Evolutionary conservation across 2,113 vertebrate genomes (phyloP), one percentile per base, ranked within the genome.

Genomic region (Synchiropus splendidus): DNA sequence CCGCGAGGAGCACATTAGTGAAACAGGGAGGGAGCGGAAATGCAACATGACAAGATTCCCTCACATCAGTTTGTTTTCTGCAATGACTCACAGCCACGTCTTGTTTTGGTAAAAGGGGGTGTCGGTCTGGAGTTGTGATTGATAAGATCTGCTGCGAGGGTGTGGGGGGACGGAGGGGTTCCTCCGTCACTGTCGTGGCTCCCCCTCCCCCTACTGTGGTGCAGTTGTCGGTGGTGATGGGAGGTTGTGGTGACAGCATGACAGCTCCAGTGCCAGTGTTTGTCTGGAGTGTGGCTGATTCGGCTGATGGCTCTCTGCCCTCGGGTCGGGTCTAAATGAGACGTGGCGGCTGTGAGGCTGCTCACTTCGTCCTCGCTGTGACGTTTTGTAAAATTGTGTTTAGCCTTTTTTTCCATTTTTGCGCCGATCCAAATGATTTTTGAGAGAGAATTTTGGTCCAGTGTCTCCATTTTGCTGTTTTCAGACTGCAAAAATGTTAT

Each of bases 311-410:
- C 31, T 16, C 31, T 42, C 16, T 42, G 51, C 61, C 78, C 70
- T 45, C 17, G 13, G 75, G 76, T 33, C 9, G 30, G 16, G 59
- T 73, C 44, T 61, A 64, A 80, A 78, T 63, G 56, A 79, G 74
- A 52, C 12, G 39, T 39, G 36, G 17, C 42, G 38, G 12, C 8
- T 4, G 8, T 5, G 21, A 27, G 4, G 21, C 4, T 4, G 21
- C 21, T 27, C 21, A 8, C 21, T 8, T 8, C 21, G n/a, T n/a
- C 21, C 21, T 27, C 21, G 21, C 21, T 27, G n/a, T 27, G 4
- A 27, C 21, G 8, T 27, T 8, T 5, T 27, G 21, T 27, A 8
- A 27, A 27, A 8, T 27, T 35, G 33, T 35, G 12, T 34, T 34
- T 6, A 1, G n/a, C 33, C 12, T 10, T 10, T 34, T 34, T 34